A percentile compares a stretch with the other conserved stretches of the same genome.
Conservation (phyloP, 2,797 vertebrate species). For the Chaetodon trifasciatus region DNA sequence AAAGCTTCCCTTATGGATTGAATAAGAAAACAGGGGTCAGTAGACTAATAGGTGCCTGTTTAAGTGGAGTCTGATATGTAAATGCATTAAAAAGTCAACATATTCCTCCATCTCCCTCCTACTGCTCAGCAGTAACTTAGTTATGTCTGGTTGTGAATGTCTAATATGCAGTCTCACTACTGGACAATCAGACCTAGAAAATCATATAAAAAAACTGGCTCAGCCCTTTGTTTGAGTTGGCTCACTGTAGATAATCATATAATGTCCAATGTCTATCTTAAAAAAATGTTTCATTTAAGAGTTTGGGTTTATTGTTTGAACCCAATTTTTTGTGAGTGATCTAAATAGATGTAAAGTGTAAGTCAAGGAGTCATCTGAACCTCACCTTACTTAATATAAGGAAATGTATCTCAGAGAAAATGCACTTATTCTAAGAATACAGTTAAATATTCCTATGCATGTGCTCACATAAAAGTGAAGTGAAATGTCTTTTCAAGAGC, state of each 20-base stretch:
- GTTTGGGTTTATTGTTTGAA: neutral
- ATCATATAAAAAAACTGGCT: neutral
- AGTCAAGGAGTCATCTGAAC: neutral
- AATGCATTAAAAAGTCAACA: neutral
- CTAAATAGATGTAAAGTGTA: neutral
- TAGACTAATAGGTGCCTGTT: neutral
- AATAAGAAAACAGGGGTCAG: neutral
- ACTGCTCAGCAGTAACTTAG: neutral
- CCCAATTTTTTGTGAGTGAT: neutral
- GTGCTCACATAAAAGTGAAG: neutral
- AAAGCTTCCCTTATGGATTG: neutral
- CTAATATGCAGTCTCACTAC: neutral
- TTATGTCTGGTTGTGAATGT: neutral
- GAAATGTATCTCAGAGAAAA: neutral
- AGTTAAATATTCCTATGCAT: neutral
- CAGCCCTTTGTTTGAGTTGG: neutral
- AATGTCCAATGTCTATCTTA: neutral
- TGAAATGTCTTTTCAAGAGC: neutral
- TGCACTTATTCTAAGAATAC: neutral
- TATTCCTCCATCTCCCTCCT: neutral
- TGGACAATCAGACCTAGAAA: neutral
- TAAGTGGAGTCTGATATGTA: neutral
- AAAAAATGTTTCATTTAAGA: neutral
- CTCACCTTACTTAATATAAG: neutral
- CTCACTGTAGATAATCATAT: neutral